Conservation (phyloP, 2,888 invertebrate species). For the Drosophila heteroneura region DNA sequence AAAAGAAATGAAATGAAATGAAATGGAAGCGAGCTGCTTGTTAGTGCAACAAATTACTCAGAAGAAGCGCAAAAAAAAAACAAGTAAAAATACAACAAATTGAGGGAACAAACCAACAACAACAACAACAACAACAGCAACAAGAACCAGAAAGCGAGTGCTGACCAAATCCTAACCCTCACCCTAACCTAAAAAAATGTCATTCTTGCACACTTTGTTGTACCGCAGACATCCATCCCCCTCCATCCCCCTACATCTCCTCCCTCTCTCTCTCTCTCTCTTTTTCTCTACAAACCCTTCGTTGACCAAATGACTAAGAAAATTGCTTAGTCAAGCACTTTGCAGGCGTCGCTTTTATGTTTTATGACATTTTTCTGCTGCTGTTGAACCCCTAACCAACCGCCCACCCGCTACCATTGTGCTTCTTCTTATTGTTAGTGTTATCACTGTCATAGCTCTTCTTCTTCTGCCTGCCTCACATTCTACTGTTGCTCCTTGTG, state of each 20-base stretch:
- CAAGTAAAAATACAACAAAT: not conserved
- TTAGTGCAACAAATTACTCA: constrained; percentile 77
- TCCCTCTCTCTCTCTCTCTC: not conserved
- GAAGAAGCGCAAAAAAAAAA: constrained; percentile 38
- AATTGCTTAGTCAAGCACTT: constrained; percentile 77
- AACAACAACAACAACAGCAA: constrained; percentile 2
- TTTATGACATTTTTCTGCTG: constrained; percentile 68
- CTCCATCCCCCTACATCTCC: not conserved
- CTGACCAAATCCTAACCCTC: constrained; percentile 21
- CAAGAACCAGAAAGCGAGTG: constrained; percentile 1
- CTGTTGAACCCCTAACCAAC: not conserved
- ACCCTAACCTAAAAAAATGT: constrained; percentile 15
- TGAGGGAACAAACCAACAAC: constrained; percentile 1
- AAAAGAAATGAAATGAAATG: constrained; percentile 71
- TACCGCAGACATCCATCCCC: not conserved
- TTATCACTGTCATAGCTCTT: constrained; percentile 47
- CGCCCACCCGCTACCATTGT: not conserved
- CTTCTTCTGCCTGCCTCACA: not conserved
- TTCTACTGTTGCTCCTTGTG: not conserved
- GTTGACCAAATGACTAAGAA: constrained; percentile 76
- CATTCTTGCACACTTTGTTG: constrained; percentile 37
- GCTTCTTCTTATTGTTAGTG: constrained; percentile 38
- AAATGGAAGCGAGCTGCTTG: constrained; percentile 73
- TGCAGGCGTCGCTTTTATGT: constrained; percentile 75
- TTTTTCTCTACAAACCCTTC: constrained; percentile 3